Conservation (phyloP, 1,140 invertebrate genomes). For the Pseudomyrmex gracilis region DNA sequence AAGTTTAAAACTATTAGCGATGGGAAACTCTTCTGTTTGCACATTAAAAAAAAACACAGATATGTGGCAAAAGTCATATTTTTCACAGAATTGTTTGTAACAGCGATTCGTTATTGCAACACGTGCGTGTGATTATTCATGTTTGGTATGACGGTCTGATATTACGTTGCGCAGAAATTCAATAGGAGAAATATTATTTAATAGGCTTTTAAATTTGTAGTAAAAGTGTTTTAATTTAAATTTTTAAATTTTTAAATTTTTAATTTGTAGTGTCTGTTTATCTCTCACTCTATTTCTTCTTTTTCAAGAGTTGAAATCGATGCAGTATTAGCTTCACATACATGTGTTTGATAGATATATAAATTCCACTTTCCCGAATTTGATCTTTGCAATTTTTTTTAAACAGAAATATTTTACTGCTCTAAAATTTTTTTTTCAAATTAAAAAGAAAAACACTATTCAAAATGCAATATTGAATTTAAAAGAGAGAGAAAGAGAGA, state of each 20-base stretch:
- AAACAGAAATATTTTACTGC: not conserved
- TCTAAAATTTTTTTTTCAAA: too few relatives aligned
- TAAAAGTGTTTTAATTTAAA: too few relatives aligned
- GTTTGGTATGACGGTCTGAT: not conserved
- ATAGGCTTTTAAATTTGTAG: not conserved
- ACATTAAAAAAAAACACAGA: not conserved
- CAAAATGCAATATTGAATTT: too few relatives aligned
- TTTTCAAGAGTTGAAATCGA: not conserved
- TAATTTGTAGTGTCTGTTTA: not conserved
- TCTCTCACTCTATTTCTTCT: not conserved
- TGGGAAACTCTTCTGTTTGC: not conserved
- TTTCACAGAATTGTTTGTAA: slow-evolving; percentile 32
- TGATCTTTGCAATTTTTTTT: not conserved
- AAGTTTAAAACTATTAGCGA: not conserved
- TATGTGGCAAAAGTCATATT: slow-evolving; percentile 9
- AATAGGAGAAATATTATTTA: slow-evolving; percentile 26
- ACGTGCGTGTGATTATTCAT: not conserved
- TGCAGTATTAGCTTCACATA: not conserved
- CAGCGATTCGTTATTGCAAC: not conserved
- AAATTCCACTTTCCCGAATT: slow-evolving; percentile 6
- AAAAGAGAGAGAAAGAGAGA: not conserved
- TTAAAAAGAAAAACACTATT: not conserved
- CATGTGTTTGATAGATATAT: not conserved
- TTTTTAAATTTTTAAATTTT: too few relatives aligned
- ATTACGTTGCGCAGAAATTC: slow-evolving; percentile 14